Conservation (phyloP, 1,140 invertebrate genomes). For the Atopsyche davidsoni region DNA sequence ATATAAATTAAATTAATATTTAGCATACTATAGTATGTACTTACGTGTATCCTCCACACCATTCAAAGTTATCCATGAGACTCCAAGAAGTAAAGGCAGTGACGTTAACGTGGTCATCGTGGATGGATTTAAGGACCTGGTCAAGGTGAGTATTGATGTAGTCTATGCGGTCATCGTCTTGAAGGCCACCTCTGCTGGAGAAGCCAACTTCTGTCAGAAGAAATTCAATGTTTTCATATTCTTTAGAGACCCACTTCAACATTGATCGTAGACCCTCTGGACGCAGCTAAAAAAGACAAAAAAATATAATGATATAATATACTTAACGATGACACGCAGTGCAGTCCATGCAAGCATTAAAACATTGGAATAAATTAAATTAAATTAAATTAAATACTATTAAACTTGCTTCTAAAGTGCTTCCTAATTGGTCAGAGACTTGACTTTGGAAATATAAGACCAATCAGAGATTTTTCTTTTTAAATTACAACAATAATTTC, state of each 20-base stretch:
- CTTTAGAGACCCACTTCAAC: constrained; percentile 51
- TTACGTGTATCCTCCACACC: constrained; percentile 44
- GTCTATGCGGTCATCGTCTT: constrained; percentile 47
- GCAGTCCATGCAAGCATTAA: too few species aligned
- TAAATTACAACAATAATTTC: too few species aligned
- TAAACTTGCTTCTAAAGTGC: too few species aligned
- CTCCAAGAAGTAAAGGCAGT: constrained; percentile 60
- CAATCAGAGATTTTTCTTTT: too few species aligned
- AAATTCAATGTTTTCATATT: constrained; percentile 50
- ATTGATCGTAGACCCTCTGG: constrained; percentile 57
- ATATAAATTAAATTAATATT: neutral
- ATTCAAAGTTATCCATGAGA: constrained; percentile 64
- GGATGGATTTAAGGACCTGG: constrained; percentile 18
- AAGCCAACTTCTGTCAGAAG: constrained; percentile 61
- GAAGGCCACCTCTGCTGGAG: constrained; percentile 32
- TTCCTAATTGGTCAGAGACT: too few species aligned
- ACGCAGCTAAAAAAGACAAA: constrained; percentile 35
- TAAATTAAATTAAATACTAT: too few species aligned
- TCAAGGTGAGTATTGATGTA: constrained; percentile 50
- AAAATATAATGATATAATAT: neutral
- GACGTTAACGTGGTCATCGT: constrained; percentile 55
- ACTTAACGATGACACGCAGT: too few species aligned
- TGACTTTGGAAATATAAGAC: too few species aligned
- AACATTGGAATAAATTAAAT: too few species aligned
- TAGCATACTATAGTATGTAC: neutral